Evolutionary conservation across 2,113 vertebrate species (phyloP).

Genomic region (Hystrix cristata): DNA sequence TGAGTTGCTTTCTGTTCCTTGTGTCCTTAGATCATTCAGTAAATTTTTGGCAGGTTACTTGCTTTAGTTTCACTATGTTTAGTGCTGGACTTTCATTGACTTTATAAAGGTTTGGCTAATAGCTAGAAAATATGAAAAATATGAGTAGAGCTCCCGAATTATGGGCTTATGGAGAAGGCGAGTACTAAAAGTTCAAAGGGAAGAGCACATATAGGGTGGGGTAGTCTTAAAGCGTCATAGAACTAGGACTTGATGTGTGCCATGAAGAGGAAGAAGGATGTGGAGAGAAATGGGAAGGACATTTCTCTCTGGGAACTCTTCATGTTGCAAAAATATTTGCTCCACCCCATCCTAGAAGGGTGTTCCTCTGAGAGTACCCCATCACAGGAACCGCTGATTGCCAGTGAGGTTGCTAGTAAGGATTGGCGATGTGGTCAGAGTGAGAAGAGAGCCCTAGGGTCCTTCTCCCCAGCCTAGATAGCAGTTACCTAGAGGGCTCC

Average conservation of each 20-base stretch:
- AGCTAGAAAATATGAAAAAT: conserved; percentile 50
- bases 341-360: background rate
- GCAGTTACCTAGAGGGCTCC: background rate
- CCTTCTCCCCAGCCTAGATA: background rate
- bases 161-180: background rate
- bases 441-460: background rate
- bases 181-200: conserved; percentile 40
- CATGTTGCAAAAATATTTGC: conserved; percentile 31
- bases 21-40: background rate
- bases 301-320: conserved; percentile 17
- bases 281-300: background rate
- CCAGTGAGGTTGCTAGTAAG: background rate
- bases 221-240: background rate
- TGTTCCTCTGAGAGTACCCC: background rate
- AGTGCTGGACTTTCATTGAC: background rate
- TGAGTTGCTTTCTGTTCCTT: conserved; percentile 55
- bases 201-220: background rate
- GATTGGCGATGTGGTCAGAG: background rate
- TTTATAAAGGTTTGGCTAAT: conserved; percentile 50
- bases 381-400: too few relatives aligned
- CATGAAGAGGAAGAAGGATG: conserved; percentile 3
- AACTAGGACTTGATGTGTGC: background rate
- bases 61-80: background rate
- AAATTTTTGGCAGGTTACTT: conserved; percentile 9
- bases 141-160: background rate